Percentiles rank a stretch among this genome's conserved stretches.
Evolutionary conservation across 2,113 vertebrate species (phyloP).

Genomic region (Hydrochoerus hydrochaeris): DNA sequence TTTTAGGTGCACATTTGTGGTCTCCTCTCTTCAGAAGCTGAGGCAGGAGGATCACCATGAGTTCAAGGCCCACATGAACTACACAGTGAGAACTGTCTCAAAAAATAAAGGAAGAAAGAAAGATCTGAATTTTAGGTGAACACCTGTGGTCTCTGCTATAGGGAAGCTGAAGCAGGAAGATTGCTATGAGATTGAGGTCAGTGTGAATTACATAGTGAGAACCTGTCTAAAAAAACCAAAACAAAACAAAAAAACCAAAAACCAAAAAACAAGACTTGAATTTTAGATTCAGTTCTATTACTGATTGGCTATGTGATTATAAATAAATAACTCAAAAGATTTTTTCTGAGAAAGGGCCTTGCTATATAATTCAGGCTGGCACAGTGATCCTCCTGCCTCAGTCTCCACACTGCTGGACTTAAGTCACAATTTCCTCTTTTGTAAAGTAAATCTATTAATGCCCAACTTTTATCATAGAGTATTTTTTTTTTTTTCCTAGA

Average conservation of each 20-base stretch:
- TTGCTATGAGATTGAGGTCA: background rate
- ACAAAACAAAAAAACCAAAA: background rate
- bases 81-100: background rate
- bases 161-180: background rate
- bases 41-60: background rate
- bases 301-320: background rate
- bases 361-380: background rate
- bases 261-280: background rate
- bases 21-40: background rate
- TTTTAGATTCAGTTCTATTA: conserved; percentile 49
- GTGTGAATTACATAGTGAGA: background rate
- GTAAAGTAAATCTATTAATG: conserved; percentile 42
- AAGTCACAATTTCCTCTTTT: background rate
- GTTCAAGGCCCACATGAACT: background rate
- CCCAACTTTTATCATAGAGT: background rate
- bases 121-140: conserved; percentile 43
- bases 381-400: background rate
- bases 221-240: background rate
- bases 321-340: background rate
- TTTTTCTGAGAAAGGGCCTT: background rate
- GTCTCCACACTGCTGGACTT: background rate
- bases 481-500: background rate
- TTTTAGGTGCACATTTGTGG: conserved; percentile 4
- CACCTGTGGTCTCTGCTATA: background rate
- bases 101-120: background rate